Evolutionary conservation across 2,113 vertebrate species (phyloP).

Genomic region (Spilogale gracilis): DNA sequence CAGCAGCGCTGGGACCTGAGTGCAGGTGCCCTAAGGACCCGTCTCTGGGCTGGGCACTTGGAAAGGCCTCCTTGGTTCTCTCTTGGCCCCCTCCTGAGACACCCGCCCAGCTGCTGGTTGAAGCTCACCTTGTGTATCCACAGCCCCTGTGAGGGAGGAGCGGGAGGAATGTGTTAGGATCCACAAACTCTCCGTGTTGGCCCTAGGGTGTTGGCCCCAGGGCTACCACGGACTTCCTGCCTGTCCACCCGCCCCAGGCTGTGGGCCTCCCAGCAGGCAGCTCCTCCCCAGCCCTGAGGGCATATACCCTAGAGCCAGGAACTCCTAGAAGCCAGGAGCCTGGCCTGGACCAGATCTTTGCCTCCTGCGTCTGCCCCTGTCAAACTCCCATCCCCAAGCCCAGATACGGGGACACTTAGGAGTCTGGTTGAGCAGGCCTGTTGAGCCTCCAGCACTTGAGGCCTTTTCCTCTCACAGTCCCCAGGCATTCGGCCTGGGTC

Average conservation of each 20-base stretch:
- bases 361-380: neutral
- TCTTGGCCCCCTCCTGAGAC: neutral
- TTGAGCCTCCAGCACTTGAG: neutral
- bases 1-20: neutral
- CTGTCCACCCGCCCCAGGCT: neutral
- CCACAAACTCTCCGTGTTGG: neutral
- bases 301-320: neutral
- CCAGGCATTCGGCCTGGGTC: neutral
- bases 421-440: neutral
- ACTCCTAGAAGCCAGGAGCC: neutral
- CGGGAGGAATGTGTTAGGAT: neutral
- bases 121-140: slow-evolving; percentile 61
- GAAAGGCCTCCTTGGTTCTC: neutral
- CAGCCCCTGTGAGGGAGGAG: neutral
- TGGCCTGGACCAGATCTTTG: neutral
- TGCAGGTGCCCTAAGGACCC: neutral
- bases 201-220: neutral
- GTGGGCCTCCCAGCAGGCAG: neutral
- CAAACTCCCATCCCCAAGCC: neutral
- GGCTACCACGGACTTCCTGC: neutral
- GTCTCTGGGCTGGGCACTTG: neutral
- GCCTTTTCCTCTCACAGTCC: neutral
- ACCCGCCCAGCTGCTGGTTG: neutral
- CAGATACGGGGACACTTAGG: neutral
- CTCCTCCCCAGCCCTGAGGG: neutral